Evolutionary conservation across 2,888 invertebrate species (phyloP), one percentile per base, ranked within the genome.

Genomic region (Tanypteryx hageni): DNA sequence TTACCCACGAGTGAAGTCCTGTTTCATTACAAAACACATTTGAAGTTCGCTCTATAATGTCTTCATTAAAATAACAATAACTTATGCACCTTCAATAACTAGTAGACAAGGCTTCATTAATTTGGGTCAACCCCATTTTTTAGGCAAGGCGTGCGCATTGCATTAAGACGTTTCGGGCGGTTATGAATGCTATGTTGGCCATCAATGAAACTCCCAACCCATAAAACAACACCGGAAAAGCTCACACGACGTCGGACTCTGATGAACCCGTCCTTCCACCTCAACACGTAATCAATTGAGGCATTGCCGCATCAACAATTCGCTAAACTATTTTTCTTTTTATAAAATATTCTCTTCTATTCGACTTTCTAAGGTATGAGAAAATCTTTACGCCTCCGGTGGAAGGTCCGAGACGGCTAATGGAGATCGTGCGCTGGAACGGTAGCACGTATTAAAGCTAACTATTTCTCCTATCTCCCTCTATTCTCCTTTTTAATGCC

Each of bases 251-350:
- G 76, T 76, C 22, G 27, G 22, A n/a, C n/a, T 68, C 68, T 10
- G 16, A 27, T 76, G 76, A 76, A 76, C 22, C 27, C 27, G 76
- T 76, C 22, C 11, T 10, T 76, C 76, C 76, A 76, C 22, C 76
- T 76, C 22, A 76, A 76, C 76, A 27, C 76, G 76, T 76, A 76
- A 76, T 76, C 76, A 18, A 76, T 76, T 76, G 76, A 9, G 76
- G 8, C 27, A 76, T 76, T 76, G 22, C 27, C 76, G 76, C 22
- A 76, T 76, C 76, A 13, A 76, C 13, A 27, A 76, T 27, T 11
- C 9, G 76, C 76, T 27, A 14, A 22, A 76, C 14, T 76, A 76
- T 10, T 27, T 22, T 22, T 76, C 13, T 27, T 14, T 68, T n/a
- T 68, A 68, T 9, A 64, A 22, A n/a, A 44, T 44, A 1, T 4